Evolutionary conservation across 2,888 invertebrate species (phyloP).

Genomic region (Protodeltote pygarga): DNA sequence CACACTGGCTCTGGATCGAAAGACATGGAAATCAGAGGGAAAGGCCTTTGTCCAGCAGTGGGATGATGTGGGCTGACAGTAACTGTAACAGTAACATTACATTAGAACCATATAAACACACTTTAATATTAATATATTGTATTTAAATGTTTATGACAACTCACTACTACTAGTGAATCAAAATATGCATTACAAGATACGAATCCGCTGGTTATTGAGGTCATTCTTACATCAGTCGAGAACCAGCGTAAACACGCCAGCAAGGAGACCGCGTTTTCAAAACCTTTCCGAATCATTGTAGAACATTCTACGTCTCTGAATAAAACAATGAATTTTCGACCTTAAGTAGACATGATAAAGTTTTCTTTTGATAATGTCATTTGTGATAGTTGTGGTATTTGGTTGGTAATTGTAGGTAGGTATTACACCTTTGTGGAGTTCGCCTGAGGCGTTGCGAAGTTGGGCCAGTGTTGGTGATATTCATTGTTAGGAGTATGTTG

Average conservation of each 20-base stretch:
- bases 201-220: constrained; percentile 53
- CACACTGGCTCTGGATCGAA: too few species aligned
- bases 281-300: constrained; percentile 25
- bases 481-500: constrained; percentile 48
- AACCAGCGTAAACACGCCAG: constrained; percentile 48
- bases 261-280: constrained; percentile 48
- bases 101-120: too few species aligned
- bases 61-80: too few species aligned
- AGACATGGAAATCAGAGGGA: too few species aligned
- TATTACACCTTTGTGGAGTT: constrained; percentile 57
- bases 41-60: too few species aligned
- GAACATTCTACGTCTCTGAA: constrained; percentile 20
- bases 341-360: background rate
- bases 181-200: constrained; percentile 21
- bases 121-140: too few species aligned
- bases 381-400: constrained; percentile 11
- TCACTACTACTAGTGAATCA: too few species aligned
- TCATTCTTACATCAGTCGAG: constrained; percentile 53
- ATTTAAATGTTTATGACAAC: too few species aligned
- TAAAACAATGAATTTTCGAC: constrained; percentile 2
- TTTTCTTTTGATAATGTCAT: constrained; percentile 5
- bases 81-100: too few species aligned
- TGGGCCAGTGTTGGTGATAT: constrained; percentile 50
- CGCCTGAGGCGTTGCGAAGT: constrained; percentile 54
- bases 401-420: constrained; percentile 14